Percentiles rank a stretch among this genome's conserved stretches.
phyloP scores from a whole-genome alignment of 2,888 invertebrate species.

The Caenorhabditis parvicauda region DNA sequence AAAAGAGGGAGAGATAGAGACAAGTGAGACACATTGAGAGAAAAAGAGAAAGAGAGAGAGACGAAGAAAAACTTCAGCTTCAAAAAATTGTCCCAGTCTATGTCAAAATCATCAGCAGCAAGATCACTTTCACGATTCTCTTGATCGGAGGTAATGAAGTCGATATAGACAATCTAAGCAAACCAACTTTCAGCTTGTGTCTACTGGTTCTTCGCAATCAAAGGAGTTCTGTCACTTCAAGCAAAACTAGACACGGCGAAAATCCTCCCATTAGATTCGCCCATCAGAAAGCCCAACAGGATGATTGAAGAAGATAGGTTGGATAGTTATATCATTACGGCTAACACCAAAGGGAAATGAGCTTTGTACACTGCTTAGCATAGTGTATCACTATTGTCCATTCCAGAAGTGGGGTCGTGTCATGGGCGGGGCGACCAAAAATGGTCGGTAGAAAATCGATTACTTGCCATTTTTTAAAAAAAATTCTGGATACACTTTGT shows the following conservation, averaged over 20 bases:
- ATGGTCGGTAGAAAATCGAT: too few species aligned
- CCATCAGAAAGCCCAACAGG: slow-evolving; percentile 52
- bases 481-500: too few species aligned
- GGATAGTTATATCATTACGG: background rate
- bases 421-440: too few species aligned
- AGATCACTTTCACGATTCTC: slow-evolving; percentile 12
- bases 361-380: too few species aligned
- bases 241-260: slow-evolving; percentile 56
- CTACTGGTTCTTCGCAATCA: slow-evolving; percentile 40
- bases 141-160: slow-evolving; percentile 7
- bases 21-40: slow-evolving; percentile 5
- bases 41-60: slow-evolving; percentile 1
- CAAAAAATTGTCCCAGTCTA: slow-evolving; percentile 12
- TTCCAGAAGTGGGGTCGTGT: too few species aligned
- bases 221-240: slow-evolving; percentile 46
- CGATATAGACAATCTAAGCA: background rate
- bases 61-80: slow-evolving; percentile 1
- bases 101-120: slow-evolving; percentile 17
- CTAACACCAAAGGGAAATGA: too few species aligned
- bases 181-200: background rate
- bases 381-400: too few species aligned
- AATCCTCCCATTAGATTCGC: slow-evolving; percentile 53
- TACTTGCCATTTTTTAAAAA: too few species aligned
- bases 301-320: slow-evolving; percentile 47
- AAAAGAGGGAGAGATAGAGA: too few species aligned